These are phyloP conservation scores for Erannis defoliaria DNA, from an alignment of 2,888 invertebrate species.

Conservation along the genomic window DNA sequence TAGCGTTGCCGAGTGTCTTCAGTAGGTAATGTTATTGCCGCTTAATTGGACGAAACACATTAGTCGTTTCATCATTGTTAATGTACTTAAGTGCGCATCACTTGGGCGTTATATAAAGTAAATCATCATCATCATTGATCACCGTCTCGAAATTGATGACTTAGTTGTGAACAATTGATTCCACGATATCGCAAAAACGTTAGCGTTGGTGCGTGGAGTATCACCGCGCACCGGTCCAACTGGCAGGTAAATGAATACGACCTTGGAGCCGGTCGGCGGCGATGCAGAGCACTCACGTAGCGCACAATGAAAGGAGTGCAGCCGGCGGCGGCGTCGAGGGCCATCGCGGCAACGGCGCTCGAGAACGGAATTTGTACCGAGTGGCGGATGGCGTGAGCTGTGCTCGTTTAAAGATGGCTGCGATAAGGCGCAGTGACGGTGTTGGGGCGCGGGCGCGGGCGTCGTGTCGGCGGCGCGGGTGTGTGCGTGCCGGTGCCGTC, in stretches of 20 bases:
- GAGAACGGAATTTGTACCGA: constrained; percentile 81
- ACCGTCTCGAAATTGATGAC: constrained; percentile 7
- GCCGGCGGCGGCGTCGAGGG: constrained; percentile 58
- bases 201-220: constrained; percentile 53
- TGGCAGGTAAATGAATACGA: constrained; percentile 77
- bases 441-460: constrained; percentile 80
- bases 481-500: constrained; percentile 79
- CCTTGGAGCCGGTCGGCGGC: constrained; percentile 69
- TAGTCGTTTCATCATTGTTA: not conserved
- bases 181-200: constrained; percentile 35
- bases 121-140: not conserved
- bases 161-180: constrained; percentile 35
- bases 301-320: constrained; percentile 77
- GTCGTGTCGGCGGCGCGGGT: constrained; percentile 72
- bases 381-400: constrained; percentile 80
- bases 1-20: not conserved
- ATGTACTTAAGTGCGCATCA: not conserved
- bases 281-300: constrained; percentile 58
- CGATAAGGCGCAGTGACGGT: constrained; percentile 84
- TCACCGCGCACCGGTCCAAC: constrained; percentile 74
- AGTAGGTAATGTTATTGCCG: not conserved
- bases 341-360: constrained; percentile 70
- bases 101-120: not conserved
- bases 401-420: constrained; percentile 85
- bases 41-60: constrained; percentile 11